These are phyloP conservation scores for Ichneumoninae sp. DNA, from an alignment of 2,888 invertebrate genomes.

Conservation along the genomic window DNA sequence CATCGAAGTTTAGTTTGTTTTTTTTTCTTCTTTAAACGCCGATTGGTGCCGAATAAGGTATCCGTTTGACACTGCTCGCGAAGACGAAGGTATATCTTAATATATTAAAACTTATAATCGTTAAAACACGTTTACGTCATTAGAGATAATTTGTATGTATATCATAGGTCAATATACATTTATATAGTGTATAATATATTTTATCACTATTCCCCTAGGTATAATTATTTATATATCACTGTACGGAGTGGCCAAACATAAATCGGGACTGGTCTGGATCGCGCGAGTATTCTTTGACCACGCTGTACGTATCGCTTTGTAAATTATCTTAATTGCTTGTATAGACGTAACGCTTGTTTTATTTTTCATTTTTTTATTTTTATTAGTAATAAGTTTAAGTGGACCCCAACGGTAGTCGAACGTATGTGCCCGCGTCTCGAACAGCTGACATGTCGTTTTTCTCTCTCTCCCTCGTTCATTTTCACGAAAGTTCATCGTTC, in stretches of 20 bases:
- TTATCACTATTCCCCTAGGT: conserved; percentile 42
- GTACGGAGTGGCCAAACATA: conserved; percentile 72
- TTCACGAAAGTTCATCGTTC: background rate
- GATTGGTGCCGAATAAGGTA: conserved; percentile 18
- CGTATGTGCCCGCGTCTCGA: conserved; percentile 73
- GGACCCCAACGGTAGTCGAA: conserved; percentile 81
- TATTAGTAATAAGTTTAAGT: conserved; percentile 77
- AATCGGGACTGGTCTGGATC: conserved; percentile 65
- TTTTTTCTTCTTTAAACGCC: conserved; percentile 10
- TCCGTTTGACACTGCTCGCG: conserved; percentile 25
- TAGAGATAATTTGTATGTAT: conserved; percentile 71
- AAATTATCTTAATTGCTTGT: conserved; percentile 72
- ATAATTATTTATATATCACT: conserved; percentile 71
- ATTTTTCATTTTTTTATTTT: background rate
- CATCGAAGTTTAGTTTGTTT: conserved; percentile 34
- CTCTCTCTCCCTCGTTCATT: background rate
- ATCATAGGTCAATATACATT: conserved; percentile 62
- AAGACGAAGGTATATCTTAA: conserved; percentile 44
- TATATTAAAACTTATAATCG: conserved; percentile 57
- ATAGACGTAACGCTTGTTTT: conserved; percentile 69
- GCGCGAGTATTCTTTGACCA: conserved; percentile 69
- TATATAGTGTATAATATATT: conserved; percentile 60
- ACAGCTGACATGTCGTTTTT: conserved; percentile 31
- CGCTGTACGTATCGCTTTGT: conserved; percentile 73
- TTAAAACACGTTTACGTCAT: conserved; percentile 69